phyloP scores from a whole-genome alignment of 92 coral and sea anemone genomes.

The Epizoanthus illoricatus region DNA sequence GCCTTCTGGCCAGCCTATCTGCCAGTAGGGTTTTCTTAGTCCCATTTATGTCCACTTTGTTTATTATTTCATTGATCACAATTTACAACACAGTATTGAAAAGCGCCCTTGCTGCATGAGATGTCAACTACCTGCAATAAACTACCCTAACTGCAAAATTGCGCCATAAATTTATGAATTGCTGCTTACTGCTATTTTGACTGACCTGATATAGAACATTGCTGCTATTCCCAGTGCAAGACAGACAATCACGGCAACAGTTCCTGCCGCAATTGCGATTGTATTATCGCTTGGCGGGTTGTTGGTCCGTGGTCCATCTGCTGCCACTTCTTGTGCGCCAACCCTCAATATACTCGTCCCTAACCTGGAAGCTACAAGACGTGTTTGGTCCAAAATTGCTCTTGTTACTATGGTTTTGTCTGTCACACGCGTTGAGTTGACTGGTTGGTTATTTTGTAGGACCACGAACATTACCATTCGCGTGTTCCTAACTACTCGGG shows the following conservation, averaged over 20 bases:
- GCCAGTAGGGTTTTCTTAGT: no score
- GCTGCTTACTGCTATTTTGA: not conserved
- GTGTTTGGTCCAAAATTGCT: not conserved
- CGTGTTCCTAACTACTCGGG: not conserved
- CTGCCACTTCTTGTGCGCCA: not conserved
- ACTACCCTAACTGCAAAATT: not conserved
- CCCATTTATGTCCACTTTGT: no score
- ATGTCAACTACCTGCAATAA: no score
- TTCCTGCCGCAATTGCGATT: conserved; percentile 9
- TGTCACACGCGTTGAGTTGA: not conserved
- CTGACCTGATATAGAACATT: conserved; percentile 18
- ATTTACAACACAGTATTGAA: no score
- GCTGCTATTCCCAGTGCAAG: conserved; percentile 8
- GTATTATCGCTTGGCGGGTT: not conserved
- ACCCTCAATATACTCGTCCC: not conserved
- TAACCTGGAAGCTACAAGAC: not conserved
- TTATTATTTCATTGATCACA: no score
- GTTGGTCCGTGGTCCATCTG: not conserved
- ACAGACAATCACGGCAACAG: conserved; percentile 17
- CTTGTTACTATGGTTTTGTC: not conserved
- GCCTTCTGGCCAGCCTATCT: no score
- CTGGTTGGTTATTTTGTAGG: not conserved
- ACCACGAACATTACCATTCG: conserved; percentile 26
- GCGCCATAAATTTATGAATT: no score
- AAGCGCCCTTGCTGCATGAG: no score